phyloP scores from a whole-genome alignment of 2,888 invertebrate species.

The Hypolimnas misippus region DNA sequence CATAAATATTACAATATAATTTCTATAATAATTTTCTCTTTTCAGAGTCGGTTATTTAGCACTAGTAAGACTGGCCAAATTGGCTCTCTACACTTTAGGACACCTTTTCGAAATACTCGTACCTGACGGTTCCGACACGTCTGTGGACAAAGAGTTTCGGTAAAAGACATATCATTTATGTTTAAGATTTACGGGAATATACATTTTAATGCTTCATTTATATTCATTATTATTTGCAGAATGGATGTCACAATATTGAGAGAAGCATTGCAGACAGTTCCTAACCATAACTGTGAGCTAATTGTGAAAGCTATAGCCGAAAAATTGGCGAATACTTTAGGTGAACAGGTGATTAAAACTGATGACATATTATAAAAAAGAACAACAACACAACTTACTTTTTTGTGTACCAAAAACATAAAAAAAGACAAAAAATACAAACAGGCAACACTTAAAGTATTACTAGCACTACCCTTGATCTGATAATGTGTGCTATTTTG shows the following conservation, averaged over 20 bases:
- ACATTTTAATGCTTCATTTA: neutral
- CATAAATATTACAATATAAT: too few species aligned
- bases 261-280: constrained; percentile 92
- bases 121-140: constrained; percentile 76
- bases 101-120: constrained; percentile 88
- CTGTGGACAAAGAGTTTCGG: constrained; percentile 72
- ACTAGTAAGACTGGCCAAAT: constrained; percentile 93
- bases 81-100: constrained; percentile 94
- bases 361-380: neutral
- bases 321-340: constrained; percentile 91
- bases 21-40: constrained; percentile 42
- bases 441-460: too few species aligned
- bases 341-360: constrained; percentile 86
- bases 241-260: constrained; percentile 87
- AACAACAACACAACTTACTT: too few species aligned
- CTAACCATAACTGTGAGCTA: constrained; percentile 92
- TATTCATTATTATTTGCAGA: constrained; percentile 51
- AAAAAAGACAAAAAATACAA: neutral
- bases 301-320: constrained; percentile 93
- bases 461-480: too few species aligned
- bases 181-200: neutral
- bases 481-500: too few species aligned
- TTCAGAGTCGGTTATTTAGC: constrained; percentile 93
- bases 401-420: neutral
- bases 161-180: constrained; percentile 40